Conservation (phyloP, 2,888 invertebrate species). For the Dicranocentrus wangi region DNA sequence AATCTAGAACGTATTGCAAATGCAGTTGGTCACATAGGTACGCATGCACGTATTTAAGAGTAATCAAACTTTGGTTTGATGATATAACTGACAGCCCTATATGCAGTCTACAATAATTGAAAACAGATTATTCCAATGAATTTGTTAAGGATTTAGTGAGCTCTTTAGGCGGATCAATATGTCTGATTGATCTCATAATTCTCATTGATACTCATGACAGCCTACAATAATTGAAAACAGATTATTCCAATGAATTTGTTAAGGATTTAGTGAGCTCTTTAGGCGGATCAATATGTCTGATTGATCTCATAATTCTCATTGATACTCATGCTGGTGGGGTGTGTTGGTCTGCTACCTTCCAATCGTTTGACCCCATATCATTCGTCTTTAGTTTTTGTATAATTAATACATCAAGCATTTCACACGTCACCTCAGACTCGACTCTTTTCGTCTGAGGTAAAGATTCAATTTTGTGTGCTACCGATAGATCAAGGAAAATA, state of each 20-base stretch:
- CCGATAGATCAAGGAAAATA: too few relatives aligned
- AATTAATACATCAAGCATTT: too few relatives aligned
- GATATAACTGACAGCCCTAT: background rate
- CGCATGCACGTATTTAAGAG: too few relatives aligned
- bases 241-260: background rate
- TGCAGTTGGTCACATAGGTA: background rate
- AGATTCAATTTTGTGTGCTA: too few relatives aligned
- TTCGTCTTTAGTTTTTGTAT: too few relatives aligned
- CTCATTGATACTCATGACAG: background rate
- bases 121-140: background rate
- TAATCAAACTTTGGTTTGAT: background rate
- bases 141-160: background rate
- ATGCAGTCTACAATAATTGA: background rate
- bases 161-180: constrained; percentile 28
- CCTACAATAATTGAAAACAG: background rate
- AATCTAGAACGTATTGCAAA: too few relatives aligned
- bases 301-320: constrained; percentile 35
- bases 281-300: constrained; percentile 46
- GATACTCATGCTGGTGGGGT: too few relatives aligned
- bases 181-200: constrained; percentile 48
- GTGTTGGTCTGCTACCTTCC: too few relatives aligned
- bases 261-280: background rate
- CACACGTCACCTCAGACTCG: too few relatives aligned
- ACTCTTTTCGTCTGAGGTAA: too few relatives aligned
- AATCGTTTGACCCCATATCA: too few relatives aligned